Percentiles rank a stretch among this genome's conserved stretches.
Evolutionary conservation across 1,140 invertebrate species (phyloP).

Genomic region (Sinella curviseta): DNA sequence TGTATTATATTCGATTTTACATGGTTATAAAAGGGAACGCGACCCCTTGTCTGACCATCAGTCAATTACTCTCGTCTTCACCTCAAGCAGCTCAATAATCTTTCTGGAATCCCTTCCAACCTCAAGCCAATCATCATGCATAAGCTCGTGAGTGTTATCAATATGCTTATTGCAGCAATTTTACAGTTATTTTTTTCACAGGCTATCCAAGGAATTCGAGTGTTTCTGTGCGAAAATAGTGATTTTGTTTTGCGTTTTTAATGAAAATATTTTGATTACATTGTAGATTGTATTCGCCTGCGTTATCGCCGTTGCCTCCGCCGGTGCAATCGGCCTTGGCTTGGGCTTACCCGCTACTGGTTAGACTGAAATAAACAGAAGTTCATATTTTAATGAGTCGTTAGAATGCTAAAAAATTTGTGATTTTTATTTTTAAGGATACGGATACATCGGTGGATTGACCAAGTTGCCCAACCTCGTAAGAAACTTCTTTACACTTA

Average conservation of each 20-base stretch:
- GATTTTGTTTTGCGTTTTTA: not conserved
- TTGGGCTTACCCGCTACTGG: not conserved
- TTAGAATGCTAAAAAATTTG: not conserved
- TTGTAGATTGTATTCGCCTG: not conserved
- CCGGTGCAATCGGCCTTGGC: not conserved
- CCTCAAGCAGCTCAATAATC: not conserved
- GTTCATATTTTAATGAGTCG: not conserved
- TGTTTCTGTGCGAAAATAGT: not conserved
- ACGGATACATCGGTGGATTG: conserved; percentile 10
- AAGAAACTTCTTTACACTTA: not conserved
- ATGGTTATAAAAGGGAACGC: conserved; percentile 7
- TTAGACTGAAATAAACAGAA: not conserved
- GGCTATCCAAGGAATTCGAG: no score
- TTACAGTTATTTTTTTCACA: no score
- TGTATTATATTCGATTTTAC: not conserved
- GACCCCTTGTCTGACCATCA: no score
- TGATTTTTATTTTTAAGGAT: not conserved
- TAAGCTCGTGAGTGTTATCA: conserved; percentile 12
- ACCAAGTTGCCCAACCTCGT: conserved; percentile 14
- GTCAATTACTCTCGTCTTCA: not conserved
- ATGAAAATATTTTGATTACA: no score
- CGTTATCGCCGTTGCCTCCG: not conserved
- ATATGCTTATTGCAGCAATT: no score
- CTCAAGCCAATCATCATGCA: not conserved
- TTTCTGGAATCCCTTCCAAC: not conserved